Conservation (phyloP, 2,888 invertebrate genomes). For the Globia sparganii region DNA sequence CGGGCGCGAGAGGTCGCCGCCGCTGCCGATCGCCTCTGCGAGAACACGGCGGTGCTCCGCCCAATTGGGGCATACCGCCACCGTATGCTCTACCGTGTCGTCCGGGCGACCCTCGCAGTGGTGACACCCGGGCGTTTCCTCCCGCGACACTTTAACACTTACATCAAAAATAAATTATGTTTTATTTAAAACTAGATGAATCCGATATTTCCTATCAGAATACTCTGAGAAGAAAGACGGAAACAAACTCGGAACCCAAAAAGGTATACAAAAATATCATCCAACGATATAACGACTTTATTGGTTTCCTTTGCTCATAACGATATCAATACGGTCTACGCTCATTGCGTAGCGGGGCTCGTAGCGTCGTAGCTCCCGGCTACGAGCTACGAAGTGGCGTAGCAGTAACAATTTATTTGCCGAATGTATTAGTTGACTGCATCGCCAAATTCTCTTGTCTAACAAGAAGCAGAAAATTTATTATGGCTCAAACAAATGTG, state of each 20-base stretch:
- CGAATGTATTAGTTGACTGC: conserved; percentile 49
- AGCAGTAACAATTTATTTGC: conserved; percentile 42
- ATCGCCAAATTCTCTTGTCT: conserved; percentile 45
- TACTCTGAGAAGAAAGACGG: background rate
- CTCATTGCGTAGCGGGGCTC: conserved; percentile 40
- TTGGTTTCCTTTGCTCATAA: conserved; percentile 42
- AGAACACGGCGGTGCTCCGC: no score
- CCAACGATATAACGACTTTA: conserved; percentile 18
- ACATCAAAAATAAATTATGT: background rate
- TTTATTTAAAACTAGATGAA: background rate
- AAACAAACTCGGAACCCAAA: background rate
- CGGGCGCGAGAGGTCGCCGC: no score
- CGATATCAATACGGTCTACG: conserved; percentile 34
- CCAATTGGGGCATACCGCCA: no score
- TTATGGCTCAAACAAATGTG: conserved; percentile 21
- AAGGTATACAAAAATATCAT: conserved; percentile 18
- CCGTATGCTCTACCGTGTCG: no score
- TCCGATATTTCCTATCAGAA: background rate
- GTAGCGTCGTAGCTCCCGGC: conserved; percentile 60
- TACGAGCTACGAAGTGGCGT: conserved; percentile 64
- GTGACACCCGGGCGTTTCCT: no score
- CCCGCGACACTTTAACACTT: no score
- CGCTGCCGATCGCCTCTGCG: no score
- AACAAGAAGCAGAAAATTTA: conserved; percentile 39
- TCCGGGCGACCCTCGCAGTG: no score